Evolutionary conservation across 2,113 vertebrate genomes (phyloP), one percentile per base, ranked within the genome.

Genomic region (Bujurquina vittata): DNA sequence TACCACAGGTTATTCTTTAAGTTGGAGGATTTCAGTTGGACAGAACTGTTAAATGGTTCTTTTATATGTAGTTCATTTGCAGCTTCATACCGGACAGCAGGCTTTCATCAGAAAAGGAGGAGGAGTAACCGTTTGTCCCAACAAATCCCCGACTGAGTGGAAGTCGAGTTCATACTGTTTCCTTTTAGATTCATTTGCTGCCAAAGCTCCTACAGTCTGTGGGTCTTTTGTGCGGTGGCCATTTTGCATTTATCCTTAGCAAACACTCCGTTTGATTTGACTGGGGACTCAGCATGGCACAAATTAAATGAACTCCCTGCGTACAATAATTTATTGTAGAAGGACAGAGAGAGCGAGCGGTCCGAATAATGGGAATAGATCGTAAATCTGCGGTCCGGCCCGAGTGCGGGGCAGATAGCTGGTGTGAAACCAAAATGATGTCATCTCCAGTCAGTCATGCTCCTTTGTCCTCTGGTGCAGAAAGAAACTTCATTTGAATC

Each of bases 261-360:
- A 94, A 93, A 94, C 87, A 83, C 90, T 89, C 84, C 52, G 77
- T 92, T 86, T 94, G 89, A 92, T 94, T 92, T 89, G 84, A 90
- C 89, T 89, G 75, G 89, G 89, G 88, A 91, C 84, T 79, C 85
- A 61, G 82, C 85, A 31, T 86, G 89, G 86, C 85, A 59, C 90
- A 90, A 92, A 90, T 89, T 79, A 92, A 91, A 92, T 92, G 84
- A 84, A 84, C 84, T 88, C 82, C 75, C 84, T 46, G 75, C 69
- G 85, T 81, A 79, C 84, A 77, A 75, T 87, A 84, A 83, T 91
- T 93, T 91, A 90, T 90, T 90, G 86, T 31, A 67, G 80, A 89
- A 85, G 91, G 90, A 88, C 87, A 80, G 73, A 73, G 60, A 63
- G 79, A 84, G 79, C 72, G 43, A 74, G 72, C 83, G 31, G 81